Evolutionary conservation across 2,797 vertebrate genomes (phyloP).

Genomic region (Macroramphosus scolopax): DNA sequence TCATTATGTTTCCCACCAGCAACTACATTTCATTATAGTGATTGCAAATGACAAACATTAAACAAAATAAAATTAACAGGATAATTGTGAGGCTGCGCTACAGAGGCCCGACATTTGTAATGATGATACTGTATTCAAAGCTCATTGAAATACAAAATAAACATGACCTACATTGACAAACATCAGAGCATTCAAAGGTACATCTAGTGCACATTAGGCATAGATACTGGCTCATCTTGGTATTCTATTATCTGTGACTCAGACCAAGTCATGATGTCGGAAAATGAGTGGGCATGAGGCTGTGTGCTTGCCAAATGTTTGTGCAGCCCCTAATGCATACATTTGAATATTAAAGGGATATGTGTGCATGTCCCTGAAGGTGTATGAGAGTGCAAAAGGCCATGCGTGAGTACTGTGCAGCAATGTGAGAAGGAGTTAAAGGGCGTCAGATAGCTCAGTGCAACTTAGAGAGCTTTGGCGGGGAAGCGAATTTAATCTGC

Average conservation of each 20-base stretch:
- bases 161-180: slow-evolving; percentile 56
- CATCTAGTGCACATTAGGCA: slow-evolving; percentile 37
- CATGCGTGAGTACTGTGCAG: slow-evolving; percentile 22
- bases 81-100: slow-evolving; percentile 26
- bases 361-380: slow-evolving; percentile 8
- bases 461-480: slow-evolving; percentile 42
- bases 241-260: slow-evolving; percentile 47
- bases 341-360: slow-evolving; percentile 29
- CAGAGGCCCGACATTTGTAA: slow-evolving; percentile 29
- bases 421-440: slow-evolving; percentile 34
- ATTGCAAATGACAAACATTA: slow-evolving; percentile 37
- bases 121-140: slow-evolving; percentile 32
- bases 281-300: slow-evolving; percentile 42
- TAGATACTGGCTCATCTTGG: slow-evolving; percentile 37
- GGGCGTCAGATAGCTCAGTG: slow-evolving; percentile 38
- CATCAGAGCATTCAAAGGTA: slow-evolving; percentile 36
- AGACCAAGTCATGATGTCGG: slow-evolving; percentile 55
- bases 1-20: slow-evolving; percentile 45
- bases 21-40: slow-evolving; percentile 28
- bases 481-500: slow-evolving; percentile 61
- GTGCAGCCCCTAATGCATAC: slow-evolving; percentile 18
- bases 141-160: slow-evolving; percentile 50
- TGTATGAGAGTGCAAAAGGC: slow-evolving; percentile 28
- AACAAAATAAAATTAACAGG: slow-evolving; percentile 43
- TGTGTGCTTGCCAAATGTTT: slow-evolving; percentile 26